Evolutionary conservation across 2,888 invertebrate species (phyloP).

Genomic region (Nemoura dubitans): DNA sequence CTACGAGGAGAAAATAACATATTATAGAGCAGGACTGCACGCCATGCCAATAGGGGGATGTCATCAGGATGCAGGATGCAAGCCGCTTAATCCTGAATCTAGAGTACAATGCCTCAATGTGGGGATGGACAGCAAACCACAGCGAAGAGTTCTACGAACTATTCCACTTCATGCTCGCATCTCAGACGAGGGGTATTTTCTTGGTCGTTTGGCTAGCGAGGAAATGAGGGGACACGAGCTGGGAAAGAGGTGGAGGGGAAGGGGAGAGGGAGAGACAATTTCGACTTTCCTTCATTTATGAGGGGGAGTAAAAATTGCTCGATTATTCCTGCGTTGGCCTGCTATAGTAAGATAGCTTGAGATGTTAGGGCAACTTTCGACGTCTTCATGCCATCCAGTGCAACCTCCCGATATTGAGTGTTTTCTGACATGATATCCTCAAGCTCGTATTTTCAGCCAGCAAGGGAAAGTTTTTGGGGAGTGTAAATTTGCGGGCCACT

Average conservation of each 20-base stretch:
- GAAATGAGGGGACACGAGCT: background rate
- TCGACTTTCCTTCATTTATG: slow-evolving; percentile 27
- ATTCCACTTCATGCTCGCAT: background rate
- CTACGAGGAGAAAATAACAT: background rate
- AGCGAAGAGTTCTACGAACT: background rate
- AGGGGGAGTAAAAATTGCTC: slow-evolving; percentile 36
- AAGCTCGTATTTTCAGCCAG: background rate
- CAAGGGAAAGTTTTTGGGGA: background rate
- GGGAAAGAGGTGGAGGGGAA: background rate
- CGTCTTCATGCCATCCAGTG: background rate
- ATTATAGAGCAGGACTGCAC: background rate
- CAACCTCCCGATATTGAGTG: background rate
- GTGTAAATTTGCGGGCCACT: background rate
- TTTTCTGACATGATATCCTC: background rate
- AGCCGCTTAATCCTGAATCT: background rate
- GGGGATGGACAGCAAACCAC: background rate
- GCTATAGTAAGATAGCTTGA: slow-evolving; percentile 33
- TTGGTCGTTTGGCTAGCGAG: background rate
- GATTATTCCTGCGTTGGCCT: slow-evolving; percentile 45
- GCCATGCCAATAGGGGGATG: background rate
- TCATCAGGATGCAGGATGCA: background rate
- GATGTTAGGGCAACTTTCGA: background rate
- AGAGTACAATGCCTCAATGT: background rate
- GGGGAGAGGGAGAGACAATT: background rate
- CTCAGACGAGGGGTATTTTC: background rate